phyloP scores from a whole-genome alignment of 2,888 invertebrate species.

The Fragum whitleyi region DNA sequence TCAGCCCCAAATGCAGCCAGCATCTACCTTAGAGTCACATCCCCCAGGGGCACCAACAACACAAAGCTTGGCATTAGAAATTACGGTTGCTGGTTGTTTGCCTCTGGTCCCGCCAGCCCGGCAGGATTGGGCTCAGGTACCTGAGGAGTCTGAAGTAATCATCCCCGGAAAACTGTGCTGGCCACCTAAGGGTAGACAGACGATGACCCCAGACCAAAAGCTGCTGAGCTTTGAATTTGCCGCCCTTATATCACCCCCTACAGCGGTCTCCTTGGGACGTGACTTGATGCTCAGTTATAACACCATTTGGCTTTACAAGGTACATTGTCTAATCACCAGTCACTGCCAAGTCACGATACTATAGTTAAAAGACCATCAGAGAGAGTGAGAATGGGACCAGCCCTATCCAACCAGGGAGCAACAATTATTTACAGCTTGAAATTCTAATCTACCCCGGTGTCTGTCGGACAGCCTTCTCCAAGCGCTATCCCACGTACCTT shows the following conservation, averaged over 20 bases:
- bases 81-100: background rate
- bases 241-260: background rate
- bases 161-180: background rate
- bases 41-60: background rate
- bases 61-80: constrained; percentile 7
- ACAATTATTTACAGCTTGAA: too few relatives aligned
- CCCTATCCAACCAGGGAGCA: background rate
- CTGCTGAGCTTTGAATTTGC: background rate
- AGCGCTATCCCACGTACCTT: too few relatives aligned
- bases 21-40: too few relatives aligned
- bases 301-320: background rate
- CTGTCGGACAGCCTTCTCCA: too few relatives aligned
- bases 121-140: background rate
- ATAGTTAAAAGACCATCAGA: background rate
- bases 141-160: constrained; percentile 3
- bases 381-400: background rate
- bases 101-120: background rate
- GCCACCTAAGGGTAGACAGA: background rate
- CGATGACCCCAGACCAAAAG: constrained; percentile 1
- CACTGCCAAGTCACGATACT: background rate
- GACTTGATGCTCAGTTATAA: background rate
- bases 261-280: background rate
- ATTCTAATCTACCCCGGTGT: too few relatives aligned
- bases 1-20: too few relatives aligned
- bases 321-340: background rate